Base-by-base conservation (phyloP, 2,888 invertebrate species). In the Epistrophe grossulariae region DNA sequence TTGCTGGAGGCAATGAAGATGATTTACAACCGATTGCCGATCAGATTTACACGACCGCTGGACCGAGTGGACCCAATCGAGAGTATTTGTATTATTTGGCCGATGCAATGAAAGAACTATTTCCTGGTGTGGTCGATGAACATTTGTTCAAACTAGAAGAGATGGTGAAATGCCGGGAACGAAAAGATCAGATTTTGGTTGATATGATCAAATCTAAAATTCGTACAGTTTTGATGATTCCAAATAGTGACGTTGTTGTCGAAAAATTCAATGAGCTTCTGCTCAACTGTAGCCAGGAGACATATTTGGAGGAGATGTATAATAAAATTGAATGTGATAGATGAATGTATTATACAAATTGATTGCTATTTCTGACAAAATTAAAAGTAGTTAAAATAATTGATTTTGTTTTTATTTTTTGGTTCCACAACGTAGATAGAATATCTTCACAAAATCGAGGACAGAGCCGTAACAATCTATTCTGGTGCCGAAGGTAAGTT, bases 1-100 rank as follows among this genome's bases (percentile, higher is more conserved):
- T 95, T 93, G 95, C 95, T 52, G 95, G 95, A 91, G 80, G 88
- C 64, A 94, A 96, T 89, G 92, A 96, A 77, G 90, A 91, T 89
- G 94, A 96, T 89, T 92, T 97, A 82, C 94, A 96, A 72, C 94
- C 94, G 9, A 97, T 99, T 89, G 98, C 98, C 0, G 93, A 94
- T 48, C 97, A 98, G 93, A 96, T 99, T 45, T 93, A 95, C 31
- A 93, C 93, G 24, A 94, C 95, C 15, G 93, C 94, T 19, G 99
- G 99, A 0, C 97, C 97, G 0, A 98, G 98, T 92, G 99, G 99
- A 0, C 92, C 96, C 0, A 99, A 99, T 92, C 95, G 95, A 52
- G 99, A 99, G 90, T 99, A 99, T 94, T 94, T 99, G 0, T 96
- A 97, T 90, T 96, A 97, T 89, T 93, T 99, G 88, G 97, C 97